Evolutionary conservation across 1,140 invertebrate species (phyloP).

Genomic region (Agrilus planipennis): DNA sequence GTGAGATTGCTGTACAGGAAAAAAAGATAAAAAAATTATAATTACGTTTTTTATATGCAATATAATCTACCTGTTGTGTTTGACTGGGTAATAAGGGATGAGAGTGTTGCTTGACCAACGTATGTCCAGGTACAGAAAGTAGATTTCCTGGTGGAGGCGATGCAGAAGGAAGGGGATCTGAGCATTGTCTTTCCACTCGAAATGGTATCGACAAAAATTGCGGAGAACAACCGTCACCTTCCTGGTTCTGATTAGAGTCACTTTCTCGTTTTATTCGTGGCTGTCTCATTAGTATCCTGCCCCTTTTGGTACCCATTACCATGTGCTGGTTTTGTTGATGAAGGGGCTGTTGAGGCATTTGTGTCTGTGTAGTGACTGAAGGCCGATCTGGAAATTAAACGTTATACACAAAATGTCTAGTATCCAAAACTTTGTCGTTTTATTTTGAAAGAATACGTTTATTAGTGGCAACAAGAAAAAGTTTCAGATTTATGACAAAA

Average conservation of each 20-base stretch:
- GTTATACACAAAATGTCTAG: too few species aligned
- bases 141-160: constrained; percentile 40
- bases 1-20: too few species aligned
- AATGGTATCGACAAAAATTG: constrained; percentile 33
- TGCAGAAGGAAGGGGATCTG: constrained; percentile 41
- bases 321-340: constrained; percentile 15
- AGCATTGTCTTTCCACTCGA: constrained; percentile 45
- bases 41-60: too few species aligned
- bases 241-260: constrained; percentile 40
- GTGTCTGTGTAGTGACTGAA: constrained; percentile 16
- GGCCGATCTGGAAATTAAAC: constrained; percentile 18
- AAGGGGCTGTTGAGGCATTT: constrained; percentile 14
- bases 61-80: constrained; percentile 21
- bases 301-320: constrained; percentile 42
- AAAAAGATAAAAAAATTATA: too few species aligned
- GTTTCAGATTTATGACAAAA: too few species aligned
- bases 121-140: constrained; percentile 44
- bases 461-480: too few species aligned
- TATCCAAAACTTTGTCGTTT: too few species aligned
- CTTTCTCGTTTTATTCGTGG: constrained; percentile 50
- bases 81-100: constrained; percentile 49
- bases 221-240: constrained; percentile 37
- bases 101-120: constrained; percentile 52
- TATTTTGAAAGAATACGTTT: too few species aligned
- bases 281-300: constrained; percentile 50